These are phyloP conservation scores for Willisornis vidua DNA, from an alignment of 2,113 vertebrate species.

Conservation along the genomic window DNA sequence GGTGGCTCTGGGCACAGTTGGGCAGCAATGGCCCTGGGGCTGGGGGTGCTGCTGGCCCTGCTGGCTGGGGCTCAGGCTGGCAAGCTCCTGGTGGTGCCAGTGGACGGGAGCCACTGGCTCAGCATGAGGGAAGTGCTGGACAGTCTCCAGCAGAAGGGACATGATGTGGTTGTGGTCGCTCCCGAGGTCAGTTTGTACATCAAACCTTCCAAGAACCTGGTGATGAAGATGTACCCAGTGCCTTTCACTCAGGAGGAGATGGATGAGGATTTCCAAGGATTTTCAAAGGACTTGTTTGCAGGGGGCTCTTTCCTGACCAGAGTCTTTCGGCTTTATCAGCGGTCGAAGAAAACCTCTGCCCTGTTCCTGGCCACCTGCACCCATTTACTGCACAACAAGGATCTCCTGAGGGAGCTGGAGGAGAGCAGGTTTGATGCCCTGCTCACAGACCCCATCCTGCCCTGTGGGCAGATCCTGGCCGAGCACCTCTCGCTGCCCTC, in stretches of 20 bases:
- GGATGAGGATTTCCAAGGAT: background rate
- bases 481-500: constrained; percentile 77
- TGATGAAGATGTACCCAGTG: constrained; percentile 71
- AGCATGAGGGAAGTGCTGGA: constrained; percentile 70
- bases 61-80: constrained; percentile 36
- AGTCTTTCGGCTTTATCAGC: background rate
- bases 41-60: background rate
- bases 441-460: constrained; percentile 84
- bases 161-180: constrained; percentile 77
- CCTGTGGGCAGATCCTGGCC: constrained; percentile 83
- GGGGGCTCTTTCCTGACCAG: constrained; percentile 58
- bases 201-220: constrained; percentile 57
- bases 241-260: constrained; percentile 63
- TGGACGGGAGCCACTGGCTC: constrained; percentile 90
- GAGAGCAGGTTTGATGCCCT: constrained; percentile 72
- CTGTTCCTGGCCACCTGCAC: constrained; percentile 63
- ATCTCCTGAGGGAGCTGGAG: constrained; percentile 74
- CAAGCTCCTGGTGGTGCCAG: constrained; percentile 81
- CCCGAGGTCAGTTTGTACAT: constrained; percentile 74
- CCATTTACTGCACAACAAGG: constrained; percentile 74
- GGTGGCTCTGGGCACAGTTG: too few species aligned
- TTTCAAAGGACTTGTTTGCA: background rate
- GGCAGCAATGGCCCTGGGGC: background rate
- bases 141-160: constrained; percentile 75
- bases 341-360: background rate